Conservation (phyloP, 37 sponge, comb jelly and placozoan species). For the Geodia barretti region DNA sequence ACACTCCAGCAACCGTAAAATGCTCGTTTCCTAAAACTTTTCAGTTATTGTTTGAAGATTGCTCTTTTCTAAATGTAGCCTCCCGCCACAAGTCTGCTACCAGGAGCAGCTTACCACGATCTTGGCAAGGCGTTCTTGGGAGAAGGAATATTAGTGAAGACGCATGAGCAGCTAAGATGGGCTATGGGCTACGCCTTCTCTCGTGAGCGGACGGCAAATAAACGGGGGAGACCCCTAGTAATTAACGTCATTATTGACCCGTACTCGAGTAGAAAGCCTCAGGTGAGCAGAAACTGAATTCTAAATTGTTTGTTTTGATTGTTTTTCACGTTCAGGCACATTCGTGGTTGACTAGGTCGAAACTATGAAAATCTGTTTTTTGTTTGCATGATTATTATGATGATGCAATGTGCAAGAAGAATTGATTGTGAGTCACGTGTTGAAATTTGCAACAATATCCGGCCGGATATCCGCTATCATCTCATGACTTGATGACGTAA, state of each 20-base stretch:
- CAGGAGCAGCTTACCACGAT: conserved; percentile 65
- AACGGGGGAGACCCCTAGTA: conserved; percentile 44
- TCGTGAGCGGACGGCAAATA: not conserved
- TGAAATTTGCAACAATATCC: too few species aligned
- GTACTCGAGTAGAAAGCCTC: conserved; percentile 66
- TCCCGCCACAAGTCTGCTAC: conserved; percentile 74
- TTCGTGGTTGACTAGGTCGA: conserved; percentile 82
- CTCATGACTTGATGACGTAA: too few species aligned
- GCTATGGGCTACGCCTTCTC: conserved; percentile 39
- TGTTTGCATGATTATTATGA: not conserved
- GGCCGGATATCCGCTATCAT: too few species aligned
- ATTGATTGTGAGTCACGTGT: not conserved
- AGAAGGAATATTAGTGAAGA: conserved; percentile 53
- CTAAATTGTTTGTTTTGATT: not conserved
- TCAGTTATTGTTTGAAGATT: too few species aligned
- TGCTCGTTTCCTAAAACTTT: too few species aligned
- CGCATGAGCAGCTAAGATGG: conserved; percentile 47
- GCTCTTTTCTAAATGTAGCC: too few species aligned
- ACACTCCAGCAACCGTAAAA: conserved; percentile 50
- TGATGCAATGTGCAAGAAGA: not conserved
- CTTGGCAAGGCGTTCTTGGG: conserved; percentile 74
- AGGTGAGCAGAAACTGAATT: conserved; percentile 43
- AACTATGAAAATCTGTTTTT: conserved; percentile 37
- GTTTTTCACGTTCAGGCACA: conserved; percentile 45
- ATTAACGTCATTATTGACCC: conserved; percentile 80